Evolutionary conservation across 2,113 vertebrate genomes (phyloP), one percentile per base, ranked within the genome.

Genomic region (Empidonax traillii): DNA sequence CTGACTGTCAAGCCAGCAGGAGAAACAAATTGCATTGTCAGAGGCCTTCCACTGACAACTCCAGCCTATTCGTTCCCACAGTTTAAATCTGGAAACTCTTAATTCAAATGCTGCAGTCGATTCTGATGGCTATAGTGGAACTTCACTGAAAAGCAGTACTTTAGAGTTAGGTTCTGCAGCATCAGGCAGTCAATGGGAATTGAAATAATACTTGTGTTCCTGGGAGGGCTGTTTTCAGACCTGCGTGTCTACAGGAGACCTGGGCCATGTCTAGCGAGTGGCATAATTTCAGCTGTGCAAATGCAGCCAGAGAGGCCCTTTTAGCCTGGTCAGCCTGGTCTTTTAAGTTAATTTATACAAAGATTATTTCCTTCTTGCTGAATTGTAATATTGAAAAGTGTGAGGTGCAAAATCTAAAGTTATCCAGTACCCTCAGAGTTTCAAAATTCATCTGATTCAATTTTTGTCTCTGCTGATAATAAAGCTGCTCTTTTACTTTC

Each of bases 11-110:
- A 61, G 76, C 73, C 69, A 87, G 66, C 62, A 90, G 69, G 80
- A 95, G 61, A 95, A 90, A 93, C 80, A 94, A 85, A 88, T 87
- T 68, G 31, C n/a, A 28, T 52, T 93, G 69, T 95, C 83, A 92
- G 80, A 89, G 52, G 52, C 73, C 52, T 93, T 95, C 92, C 56
- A 75, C 76, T 93, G 52, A 81, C 94, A 87, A 10, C 76, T 93
- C 52, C 72, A 80, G 55, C 30, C 39, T 87, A 51, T 78, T 33
- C 7, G 0, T 89, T 93, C 88, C 86, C 88, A 89, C 90, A 93
- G 86, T 78, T 89, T 90, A 88, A 87, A 90, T 89, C 85, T 92
- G 93, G 91, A 92, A 96, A 72, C 41, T 41, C 85, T 81, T 78
- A 89, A 78, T 59, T 61, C 59, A 77, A 80, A 52, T 55, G 12